Evolutionary conservation across 2,797 vertebrate genomes (phyloP).

Genomic region (Eleutherodactylus coqui): DNA sequence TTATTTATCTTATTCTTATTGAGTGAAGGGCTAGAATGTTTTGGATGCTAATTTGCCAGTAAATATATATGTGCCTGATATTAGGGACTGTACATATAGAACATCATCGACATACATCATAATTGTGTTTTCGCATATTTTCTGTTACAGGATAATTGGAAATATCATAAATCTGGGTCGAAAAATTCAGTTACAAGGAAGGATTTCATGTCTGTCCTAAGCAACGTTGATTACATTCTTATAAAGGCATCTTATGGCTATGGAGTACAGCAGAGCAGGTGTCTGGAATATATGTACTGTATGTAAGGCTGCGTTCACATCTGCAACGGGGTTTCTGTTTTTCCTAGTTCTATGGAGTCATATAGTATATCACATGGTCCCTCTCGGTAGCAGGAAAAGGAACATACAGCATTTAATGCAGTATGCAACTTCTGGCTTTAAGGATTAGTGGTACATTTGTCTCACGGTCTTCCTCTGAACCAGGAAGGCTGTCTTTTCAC

Average conservation of each 20-base stretch:
- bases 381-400: no score
- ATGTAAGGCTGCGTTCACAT: no score
- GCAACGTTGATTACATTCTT: conserved; percentile 86
- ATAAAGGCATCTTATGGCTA: conserved; percentile 91
- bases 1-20: not conserved
- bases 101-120: not conserved
- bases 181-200: conserved; percentile 80
- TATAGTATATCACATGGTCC: no score
- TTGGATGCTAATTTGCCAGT: not conserved
- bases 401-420: no score
- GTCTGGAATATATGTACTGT: not conserved
- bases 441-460: no score
- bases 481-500: no score
- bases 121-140: not conserved
- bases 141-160: conserved; percentile 85
- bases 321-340: no score
- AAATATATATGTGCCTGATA: not conserved
- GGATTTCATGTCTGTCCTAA: conserved; percentile 91
- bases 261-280: conserved; percentile 92
- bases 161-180: conserved; percentile 91
- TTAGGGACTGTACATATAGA: not conserved
- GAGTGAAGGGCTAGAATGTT: not conserved
- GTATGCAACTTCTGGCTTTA: no score
- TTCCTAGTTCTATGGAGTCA: no score
- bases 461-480: no score